Evolutionary conservation across 2,113 vertebrate genomes (phyloP).

Genomic region (Saimiri boliviensis): DNA sequence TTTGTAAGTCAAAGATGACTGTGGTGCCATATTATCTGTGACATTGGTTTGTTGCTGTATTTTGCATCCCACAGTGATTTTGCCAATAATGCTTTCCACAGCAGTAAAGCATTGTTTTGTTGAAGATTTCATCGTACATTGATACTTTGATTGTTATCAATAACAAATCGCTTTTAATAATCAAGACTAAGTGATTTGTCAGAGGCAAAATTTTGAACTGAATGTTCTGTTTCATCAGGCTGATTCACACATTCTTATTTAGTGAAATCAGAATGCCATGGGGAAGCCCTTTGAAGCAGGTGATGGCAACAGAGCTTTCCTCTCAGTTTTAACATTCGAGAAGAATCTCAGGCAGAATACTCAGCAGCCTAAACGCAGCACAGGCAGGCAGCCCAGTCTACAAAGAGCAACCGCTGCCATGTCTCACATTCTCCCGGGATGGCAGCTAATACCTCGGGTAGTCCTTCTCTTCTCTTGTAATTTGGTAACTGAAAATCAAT

Average conservation of each 20-base stretch:
- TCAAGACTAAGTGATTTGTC: neutral
- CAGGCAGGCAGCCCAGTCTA: rapidly evolving
- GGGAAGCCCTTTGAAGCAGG: neutral
- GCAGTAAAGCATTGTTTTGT: neutral
- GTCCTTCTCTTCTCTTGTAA: neutral
- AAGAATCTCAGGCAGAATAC: rapidly evolving
- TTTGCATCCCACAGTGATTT: neutral
- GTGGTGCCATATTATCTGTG: rapidly evolving
- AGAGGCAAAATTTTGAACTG: neutral
- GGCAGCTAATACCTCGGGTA: neutral
- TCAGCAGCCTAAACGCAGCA: rapidly evolving
- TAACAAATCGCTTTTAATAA: neutral
- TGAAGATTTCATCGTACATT: neutral
- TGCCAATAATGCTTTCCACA: rapidly evolving
- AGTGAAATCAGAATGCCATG: neutral
- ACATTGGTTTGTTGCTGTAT: rapidly evolving
- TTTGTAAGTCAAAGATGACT: rapidly evolving
- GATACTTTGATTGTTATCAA: neutral
- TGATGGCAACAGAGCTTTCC: neutral
- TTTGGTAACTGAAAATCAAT: constrained; percentile 21
- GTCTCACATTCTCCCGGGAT: neutral
- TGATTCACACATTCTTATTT: neutral
- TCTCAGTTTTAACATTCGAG: neutral
- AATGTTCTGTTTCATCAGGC: neutral
- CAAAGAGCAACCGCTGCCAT: neutral